Evolutionary conservation across 2,113 vertebrate genomes (phyloP).

Genomic region (Cebidichthys violaceus): DNA sequence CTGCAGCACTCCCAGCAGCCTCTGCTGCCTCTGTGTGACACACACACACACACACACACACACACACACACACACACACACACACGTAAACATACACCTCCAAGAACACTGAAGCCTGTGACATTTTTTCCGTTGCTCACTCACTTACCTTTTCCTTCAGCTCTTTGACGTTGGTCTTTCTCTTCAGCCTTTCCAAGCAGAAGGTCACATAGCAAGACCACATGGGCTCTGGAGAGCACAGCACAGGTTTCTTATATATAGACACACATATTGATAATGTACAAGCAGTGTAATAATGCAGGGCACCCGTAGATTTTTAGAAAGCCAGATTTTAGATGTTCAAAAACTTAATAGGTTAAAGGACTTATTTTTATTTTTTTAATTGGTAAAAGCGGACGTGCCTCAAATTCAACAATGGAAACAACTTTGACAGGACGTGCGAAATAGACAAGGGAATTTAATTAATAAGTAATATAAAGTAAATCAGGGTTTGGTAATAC

Average conservation of each 20-base stretch:
- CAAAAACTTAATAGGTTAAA: neutral
- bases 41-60: neutral
- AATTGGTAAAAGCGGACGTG: neutral
- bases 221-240: conserved; percentile 86
- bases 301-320: neutral
- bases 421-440: neutral
- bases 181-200: conserved; percentile 89
- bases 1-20: conserved; percentile 83
- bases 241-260: conserved; percentile 3
- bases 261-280: too few species aligned
- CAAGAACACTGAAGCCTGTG: neutral
- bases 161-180: conserved; percentile 90
- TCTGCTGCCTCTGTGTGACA: conserved; percentile 87
- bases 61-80: neutral
- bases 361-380: neutral
- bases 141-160: conserved; percentile 88
- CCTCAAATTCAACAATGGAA: neutral
- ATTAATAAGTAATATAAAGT: neutral
- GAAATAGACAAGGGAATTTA: neutral
- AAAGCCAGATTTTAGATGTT: neutral
- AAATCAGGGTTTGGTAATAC: neutral
- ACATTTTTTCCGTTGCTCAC: neutral
- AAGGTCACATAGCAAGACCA: conserved; percentile 92
- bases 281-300: neutral
- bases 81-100: neutral